Percentiles rank a stretch among this genome's conserved stretches.
Evolutionary conservation across 2,113 vertebrate species (phyloP).

Genomic region (Leucoraja erinaceus): DNA sequence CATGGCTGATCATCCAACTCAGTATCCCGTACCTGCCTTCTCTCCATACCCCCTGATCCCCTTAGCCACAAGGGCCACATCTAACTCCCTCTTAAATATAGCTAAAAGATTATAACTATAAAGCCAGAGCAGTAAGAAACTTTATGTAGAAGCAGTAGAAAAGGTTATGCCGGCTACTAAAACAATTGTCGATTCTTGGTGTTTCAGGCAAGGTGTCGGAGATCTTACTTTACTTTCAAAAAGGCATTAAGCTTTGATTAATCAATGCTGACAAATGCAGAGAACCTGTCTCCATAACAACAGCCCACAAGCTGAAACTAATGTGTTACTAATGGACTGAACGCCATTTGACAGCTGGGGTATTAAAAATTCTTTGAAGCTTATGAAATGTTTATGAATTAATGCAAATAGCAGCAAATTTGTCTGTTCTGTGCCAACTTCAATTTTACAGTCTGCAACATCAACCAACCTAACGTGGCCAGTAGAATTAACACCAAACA

Average conservation of each 20-base stretch:
- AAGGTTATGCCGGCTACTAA: not conserved
- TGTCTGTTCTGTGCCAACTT: not conserved
- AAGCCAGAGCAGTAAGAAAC: not conserved
- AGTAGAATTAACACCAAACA: not conserved
- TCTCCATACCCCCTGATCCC: too few species aligned
- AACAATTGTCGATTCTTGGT: not conserved
- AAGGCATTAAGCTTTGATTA: not conserved
- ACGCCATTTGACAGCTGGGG: not conserved
- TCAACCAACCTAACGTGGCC: not conserved
- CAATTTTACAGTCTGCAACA: not conserved
- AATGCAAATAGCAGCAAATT: not conserved
- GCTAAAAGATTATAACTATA: too few species aligned
- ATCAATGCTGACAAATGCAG: not conserved
- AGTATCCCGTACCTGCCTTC: too few species aligned
- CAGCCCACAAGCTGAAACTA: not conserved
- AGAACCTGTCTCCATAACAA: slow-evolving; percentile 21
- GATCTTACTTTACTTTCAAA: not conserved
- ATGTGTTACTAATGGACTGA: not conserved
- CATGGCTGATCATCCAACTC: too few species aligned
- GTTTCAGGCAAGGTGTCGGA: not conserved
- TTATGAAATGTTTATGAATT: not conserved
- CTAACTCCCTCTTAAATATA: too few species aligned
- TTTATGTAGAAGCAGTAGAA: too few species aligned
- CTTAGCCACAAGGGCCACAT: too few species aligned
- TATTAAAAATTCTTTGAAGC: not conserved